phyloP scores from a whole-genome alignment of 2,888 invertebrate species.

The Zonitis immaculata region DNA sequence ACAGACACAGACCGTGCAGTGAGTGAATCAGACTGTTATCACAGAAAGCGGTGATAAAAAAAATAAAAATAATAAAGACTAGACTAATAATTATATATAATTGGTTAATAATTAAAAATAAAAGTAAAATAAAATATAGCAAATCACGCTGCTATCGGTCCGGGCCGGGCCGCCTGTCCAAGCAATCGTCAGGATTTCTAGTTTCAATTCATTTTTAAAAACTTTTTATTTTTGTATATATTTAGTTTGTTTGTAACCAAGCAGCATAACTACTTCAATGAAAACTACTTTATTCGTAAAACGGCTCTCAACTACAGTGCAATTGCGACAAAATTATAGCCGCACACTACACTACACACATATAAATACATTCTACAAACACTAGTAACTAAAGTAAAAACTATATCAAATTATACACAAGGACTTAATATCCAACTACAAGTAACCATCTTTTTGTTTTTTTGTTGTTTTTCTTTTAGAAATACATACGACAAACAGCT shows the following conservation, averaged over 20 bases:
- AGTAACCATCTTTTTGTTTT: no score
- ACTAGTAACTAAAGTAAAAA: slow-evolving; percentile 41
- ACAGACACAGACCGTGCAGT: slow-evolving; percentile 49
- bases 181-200: slow-evolving; percentile 34
- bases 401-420: slow-evolving; percentile 40
- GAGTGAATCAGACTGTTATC: slow-evolving; percentile 47
- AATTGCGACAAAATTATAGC: slow-evolving; percentile 39
- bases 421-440: slow-evolving; percentile 41
- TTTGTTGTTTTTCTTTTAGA: no score
- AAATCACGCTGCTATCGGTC: slow-evolving; percentile 31
- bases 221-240: background rate
- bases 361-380: slow-evolving; percentile 48
- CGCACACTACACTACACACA: slow-evolving; percentile 50
- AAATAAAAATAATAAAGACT: slow-evolving; percentile 19
- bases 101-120: slow-evolving; percentile 13
- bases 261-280: slow-evolving; percentile 52
- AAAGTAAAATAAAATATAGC: slow-evolving; percentile 15
- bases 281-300: slow-evolving; percentile 54
- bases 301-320: slow-evolving; percentile 53
- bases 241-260: slow-evolving; percentile 42
- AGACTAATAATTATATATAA: no score
- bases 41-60: slow-evolving; percentile 48
- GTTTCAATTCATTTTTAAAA: background rate
- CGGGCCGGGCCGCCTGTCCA: slow-evolving; percentile 32
- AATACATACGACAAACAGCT: slow-evolving; percentile 48